Percentiles rank a stretch among this genome's conserved stretches.
Conservation (phyloP, 2,797 vertebrate species). For the Choloepus didactylus region DNA sequence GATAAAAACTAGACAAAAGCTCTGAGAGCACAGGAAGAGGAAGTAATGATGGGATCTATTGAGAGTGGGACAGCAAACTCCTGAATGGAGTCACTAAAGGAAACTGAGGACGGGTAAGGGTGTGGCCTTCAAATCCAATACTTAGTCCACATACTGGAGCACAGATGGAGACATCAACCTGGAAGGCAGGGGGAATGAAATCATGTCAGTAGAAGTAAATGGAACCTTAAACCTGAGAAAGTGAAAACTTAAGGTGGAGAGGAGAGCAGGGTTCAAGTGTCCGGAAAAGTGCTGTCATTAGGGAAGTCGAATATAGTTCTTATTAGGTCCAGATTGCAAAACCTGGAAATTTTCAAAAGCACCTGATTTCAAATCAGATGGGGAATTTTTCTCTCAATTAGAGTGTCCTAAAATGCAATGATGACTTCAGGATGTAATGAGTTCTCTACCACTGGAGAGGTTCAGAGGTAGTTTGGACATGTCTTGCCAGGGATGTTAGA, state of each 20-base stretch:
- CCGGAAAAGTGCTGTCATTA: neutral
- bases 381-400: constrained; percentile 9
- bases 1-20: neutral
- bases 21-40: neutral
- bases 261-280: neutral
- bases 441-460: neutral
- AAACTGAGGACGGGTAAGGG: neutral
- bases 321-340: neutral
- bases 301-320: constrained; percentile 17
- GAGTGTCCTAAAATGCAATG: neutral
- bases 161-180: neutral
- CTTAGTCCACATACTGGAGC: neutral
- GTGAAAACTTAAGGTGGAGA: neutral
- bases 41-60: neutral
- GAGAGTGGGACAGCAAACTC: neutral
- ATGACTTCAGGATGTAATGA: neutral
- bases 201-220: neutral
- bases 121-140: neutral
- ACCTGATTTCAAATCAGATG: constrained; percentile 3
- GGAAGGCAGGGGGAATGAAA: neutral
- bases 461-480: neutral
- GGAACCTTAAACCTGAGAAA: neutral
- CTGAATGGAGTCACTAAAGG: neutral
- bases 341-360: constrained; percentile 26
- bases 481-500: neutral